Percentiles rank a stretch among this genome's conserved stretches.
Conservation (phyloP, 1,140 invertebrate species). For the Aphidius gifuensis region DNA sequence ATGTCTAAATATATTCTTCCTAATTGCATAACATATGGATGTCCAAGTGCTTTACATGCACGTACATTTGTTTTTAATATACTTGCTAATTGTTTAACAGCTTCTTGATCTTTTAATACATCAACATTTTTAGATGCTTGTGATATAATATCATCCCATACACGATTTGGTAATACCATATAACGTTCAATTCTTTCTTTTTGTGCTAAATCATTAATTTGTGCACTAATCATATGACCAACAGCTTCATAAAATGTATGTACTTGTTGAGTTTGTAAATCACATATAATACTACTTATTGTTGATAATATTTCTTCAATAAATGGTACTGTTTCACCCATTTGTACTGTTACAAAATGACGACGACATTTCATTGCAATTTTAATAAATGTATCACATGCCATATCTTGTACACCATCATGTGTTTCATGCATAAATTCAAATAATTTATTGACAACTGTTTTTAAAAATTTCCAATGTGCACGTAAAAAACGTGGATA, state of each 20-base stretch:
- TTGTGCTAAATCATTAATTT: conserved; percentile 83
- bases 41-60: conserved; percentile 95
- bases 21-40: conserved; percentile 93
- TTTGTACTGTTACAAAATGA: conserved; percentile 96
- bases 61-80: conserved; percentile 99
- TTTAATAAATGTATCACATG: conserved; percentile 99
- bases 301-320: conserved; percentile 98
- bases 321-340: conserved; percentile 95
- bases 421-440: conserved; percentile 99
- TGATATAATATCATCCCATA: conserved; percentile 98
- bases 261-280: conserved; percentile 97
- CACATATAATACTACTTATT: conserved; percentile 97
- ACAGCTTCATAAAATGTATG: conserved; percentile 99
- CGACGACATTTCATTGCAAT: conserved; percentile 98
- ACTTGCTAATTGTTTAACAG: conserved; percentile 95
- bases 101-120: conserved; percentile 92
- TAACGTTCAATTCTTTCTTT: conserved; percentile 95
- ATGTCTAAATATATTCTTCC: conserved; percentile 97
- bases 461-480: conserved; percentile 99
- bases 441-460: conserved; percentile 99
- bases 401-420: conserved; percentile 99
- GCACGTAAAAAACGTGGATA: conserved; percentile 97
- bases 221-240: conserved; percentile 97
- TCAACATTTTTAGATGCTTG: conserved; percentile 96
- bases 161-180: conserved; percentile 96